Evolutionary conservation across 2,113 vertebrate genomes (phyloP).

Genomic region (Microtus ochrogaster): DNA sequence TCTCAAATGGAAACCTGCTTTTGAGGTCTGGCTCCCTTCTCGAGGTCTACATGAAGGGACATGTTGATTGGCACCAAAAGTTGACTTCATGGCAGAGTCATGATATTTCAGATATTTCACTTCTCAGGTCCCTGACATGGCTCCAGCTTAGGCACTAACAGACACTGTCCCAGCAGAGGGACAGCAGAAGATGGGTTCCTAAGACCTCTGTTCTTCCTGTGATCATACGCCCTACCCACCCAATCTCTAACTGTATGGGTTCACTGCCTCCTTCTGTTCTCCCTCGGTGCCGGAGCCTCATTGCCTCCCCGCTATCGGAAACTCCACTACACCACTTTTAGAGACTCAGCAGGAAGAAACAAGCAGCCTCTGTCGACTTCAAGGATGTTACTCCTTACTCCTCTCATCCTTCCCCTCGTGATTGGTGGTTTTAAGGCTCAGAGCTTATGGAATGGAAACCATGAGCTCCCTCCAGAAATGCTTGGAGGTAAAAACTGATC

Average conservation of each 20-base stretch:
- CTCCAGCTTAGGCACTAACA: neutral
- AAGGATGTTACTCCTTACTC: neutral
- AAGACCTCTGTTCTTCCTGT: neutral
- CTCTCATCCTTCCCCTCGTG: neutral
- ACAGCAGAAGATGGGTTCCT: neutral
- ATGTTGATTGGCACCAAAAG: neutral
- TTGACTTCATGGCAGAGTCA: conserved; percentile 8
- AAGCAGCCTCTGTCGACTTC: neutral
- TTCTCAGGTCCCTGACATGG: neutral
- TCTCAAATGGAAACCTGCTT: conserved; percentile 10
- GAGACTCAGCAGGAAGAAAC: neutral
- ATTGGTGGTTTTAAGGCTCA: neutral
- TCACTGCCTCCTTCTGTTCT: neutral
- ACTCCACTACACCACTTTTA: neutral
- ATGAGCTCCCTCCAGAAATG: conserved; percentile 4
- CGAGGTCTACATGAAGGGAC: neutral
- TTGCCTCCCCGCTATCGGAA: neutral
- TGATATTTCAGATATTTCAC: neutral
- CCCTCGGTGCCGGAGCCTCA: neutral
- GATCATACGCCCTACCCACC: neutral
- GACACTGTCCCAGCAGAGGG: neutral
- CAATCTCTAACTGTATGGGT: neutral
- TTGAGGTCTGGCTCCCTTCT: conserved; percentile 31
- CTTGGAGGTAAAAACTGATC: neutral
- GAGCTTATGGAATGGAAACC: neutral